Conservation (phyloP, 2,797 vertebrate species). For the Macroramphosus scolopax region DNA sequence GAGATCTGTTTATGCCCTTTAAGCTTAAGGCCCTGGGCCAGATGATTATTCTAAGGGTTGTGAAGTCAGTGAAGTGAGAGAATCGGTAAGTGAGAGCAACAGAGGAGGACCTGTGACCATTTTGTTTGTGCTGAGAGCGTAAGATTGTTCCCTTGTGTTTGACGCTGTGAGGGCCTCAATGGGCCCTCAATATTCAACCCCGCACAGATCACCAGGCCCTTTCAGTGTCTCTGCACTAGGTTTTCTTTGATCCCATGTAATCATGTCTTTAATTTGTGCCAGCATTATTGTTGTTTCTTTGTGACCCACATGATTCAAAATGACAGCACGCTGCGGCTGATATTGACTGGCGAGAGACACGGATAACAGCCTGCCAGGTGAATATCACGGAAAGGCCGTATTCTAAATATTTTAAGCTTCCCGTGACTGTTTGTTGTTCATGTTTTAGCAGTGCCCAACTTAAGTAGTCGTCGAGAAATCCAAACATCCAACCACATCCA, state of each 20-base stretch:
- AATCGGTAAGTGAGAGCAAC: constrained; percentile 79
- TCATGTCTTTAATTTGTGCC: constrained; percentile 46
- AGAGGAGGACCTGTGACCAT: constrained; percentile 82
- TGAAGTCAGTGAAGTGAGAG: constrained; percentile 83
- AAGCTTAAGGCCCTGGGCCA: constrained; percentile 78
- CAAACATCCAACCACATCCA: too few relatives aligned
- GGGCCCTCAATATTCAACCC: constrained; percentile 59
- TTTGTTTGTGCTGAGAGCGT: constrained; percentile 86
- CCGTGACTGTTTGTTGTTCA: not conserved
- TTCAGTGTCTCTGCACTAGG: constrained; percentile 13
- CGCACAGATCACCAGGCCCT: constrained; percentile 21
- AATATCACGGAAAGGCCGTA: not conserved
- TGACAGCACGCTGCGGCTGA: constrained; percentile 24
- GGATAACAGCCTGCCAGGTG: constrained; percentile 16
- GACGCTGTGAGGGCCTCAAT: constrained; percentile 56
- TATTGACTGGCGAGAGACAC: constrained; percentile 34
- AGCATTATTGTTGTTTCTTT: constrained; percentile 53
- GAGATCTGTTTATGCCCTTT: constrained; percentile 76
- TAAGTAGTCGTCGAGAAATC: too few relatives aligned
- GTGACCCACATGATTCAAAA: constrained; percentile 58
- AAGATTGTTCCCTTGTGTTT: constrained; percentile 79
- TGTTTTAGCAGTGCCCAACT: too few relatives aligned
- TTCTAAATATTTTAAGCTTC: constrained; percentile 7
- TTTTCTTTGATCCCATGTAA: constrained; percentile 51
- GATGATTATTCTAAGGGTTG: constrained; percentile 87